Conservation (phyloP, 2,113 vertebrate species). For the Eidolon helvum region DNA sequence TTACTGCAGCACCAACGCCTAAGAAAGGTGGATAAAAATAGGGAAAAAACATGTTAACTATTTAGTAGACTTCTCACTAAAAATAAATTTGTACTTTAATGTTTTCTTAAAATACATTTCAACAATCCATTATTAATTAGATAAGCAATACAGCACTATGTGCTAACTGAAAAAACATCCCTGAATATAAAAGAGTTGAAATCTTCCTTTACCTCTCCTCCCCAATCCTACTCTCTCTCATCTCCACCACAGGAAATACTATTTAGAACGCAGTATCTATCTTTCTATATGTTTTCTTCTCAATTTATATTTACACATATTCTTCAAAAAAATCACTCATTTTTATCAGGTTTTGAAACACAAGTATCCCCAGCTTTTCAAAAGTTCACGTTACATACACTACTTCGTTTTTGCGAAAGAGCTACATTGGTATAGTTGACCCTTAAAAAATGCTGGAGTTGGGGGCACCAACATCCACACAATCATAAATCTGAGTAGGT, state of each 20-base stretch:
- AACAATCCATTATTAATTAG: neutral
- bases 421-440: neutral
- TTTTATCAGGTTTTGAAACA: slow-evolving; percentile 42
- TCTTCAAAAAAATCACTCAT: neutral
- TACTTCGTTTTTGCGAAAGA: neutral
- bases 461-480: neutral
- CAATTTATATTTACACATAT: neutral
- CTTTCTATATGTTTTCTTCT: neutral
- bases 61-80: neutral
- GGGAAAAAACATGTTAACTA: neutral
- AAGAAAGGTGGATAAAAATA: neutral
- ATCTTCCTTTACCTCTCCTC: neutral
- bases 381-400: neutral
- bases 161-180: neutral
- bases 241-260: neutral
- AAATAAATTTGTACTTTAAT: slow-evolving; percentile 16
- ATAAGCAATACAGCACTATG: neutral
- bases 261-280: neutral
- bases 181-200: neutral
- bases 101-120: slow-evolving; percentile 39
- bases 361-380: neutral
- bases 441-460: neutral
- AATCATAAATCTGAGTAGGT: neutral
- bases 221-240: neutral
- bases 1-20: slow-evolving; percentile 97